Conservation (phyloP, 2,113 vertebrate genomes). For the Columba janthina region DNA sequence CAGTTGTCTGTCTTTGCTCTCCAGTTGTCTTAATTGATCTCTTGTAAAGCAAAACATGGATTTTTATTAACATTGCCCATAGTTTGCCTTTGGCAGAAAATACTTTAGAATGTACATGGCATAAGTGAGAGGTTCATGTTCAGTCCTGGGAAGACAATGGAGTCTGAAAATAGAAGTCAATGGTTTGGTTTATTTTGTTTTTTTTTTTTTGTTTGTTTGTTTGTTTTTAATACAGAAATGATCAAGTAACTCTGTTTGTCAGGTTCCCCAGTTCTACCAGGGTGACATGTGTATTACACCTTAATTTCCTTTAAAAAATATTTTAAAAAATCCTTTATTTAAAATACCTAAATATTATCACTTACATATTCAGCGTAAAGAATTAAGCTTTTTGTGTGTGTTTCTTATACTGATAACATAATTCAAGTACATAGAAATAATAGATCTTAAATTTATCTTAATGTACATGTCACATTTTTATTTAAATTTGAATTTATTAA, state of each 20-base stretch:
- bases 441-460: neutral
- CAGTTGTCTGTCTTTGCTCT: neutral
- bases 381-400: neutral
- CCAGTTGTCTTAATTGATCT: neutral
- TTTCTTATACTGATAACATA: neutral
- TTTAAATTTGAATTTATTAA: neutral
- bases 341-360: neutral
- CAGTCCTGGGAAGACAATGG: neutral
- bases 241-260: neutral
- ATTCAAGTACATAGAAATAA: neutral
- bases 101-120: neutral
- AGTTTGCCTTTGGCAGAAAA: neutral
- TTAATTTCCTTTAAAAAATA: neutral
- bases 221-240: neutral
- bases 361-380: neutral
- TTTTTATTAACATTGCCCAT: neutral
- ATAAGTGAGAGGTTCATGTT: neutral
- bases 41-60: neutral
- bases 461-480: neutral
- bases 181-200: neutral
- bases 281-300: rapidly evolving
- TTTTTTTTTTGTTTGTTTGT: neutral
- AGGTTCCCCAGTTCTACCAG: neutral
- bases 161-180: neutral
- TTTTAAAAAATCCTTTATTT: neutral